Percentiles rank a stretch among this genome's conserved stretches.
Evolutionary conservation across 2,888 invertebrate genomes (phyloP).

Genomic region (Dusona sp.): DNA sequence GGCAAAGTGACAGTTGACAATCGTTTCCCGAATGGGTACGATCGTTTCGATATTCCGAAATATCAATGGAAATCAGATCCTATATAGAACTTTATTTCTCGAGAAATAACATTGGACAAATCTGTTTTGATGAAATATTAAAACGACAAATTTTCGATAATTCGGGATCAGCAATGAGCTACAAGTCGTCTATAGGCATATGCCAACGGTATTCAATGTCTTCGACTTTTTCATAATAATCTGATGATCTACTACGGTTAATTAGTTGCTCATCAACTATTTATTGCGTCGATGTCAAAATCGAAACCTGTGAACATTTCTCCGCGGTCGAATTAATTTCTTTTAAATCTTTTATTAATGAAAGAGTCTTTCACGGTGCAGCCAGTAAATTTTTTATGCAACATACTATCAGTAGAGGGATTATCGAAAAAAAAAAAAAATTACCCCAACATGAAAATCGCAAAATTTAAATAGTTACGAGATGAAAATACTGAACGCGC

Average conservation of each 20-base stretch:
- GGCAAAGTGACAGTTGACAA: conserved; percentile 13
- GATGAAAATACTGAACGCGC: background rate
- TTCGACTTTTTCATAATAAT: background rate
- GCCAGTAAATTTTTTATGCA: background rate
- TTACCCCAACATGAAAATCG: background rate
- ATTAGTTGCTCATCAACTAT: background rate
- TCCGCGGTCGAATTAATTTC: background rate
- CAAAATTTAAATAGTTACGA: conserved; percentile 7
- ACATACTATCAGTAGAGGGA: background rate
- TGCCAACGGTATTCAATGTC: background rate
- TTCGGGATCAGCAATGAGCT: background rate
- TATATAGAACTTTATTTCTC: background rate
- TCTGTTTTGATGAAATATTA: background rate
- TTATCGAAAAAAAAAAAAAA: background rate
- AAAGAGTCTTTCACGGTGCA: background rate
- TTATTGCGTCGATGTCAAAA: background rate
- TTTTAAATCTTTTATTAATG: background rate
- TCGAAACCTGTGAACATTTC: background rate
- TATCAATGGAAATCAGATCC: background rate
- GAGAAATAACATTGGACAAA: background rate
- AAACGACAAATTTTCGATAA: conserved; percentile 12
- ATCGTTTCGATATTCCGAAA: background rate
- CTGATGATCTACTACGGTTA: background rate
- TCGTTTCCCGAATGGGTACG: background rate
- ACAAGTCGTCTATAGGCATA: background rate